A percentile compares a stretch with the other conserved stretches of the same genome.
Evolutionary conservation across 2,888 invertebrate genomes (phyloP).

Genomic region (Pycnomerus fuliginosus): DNA sequence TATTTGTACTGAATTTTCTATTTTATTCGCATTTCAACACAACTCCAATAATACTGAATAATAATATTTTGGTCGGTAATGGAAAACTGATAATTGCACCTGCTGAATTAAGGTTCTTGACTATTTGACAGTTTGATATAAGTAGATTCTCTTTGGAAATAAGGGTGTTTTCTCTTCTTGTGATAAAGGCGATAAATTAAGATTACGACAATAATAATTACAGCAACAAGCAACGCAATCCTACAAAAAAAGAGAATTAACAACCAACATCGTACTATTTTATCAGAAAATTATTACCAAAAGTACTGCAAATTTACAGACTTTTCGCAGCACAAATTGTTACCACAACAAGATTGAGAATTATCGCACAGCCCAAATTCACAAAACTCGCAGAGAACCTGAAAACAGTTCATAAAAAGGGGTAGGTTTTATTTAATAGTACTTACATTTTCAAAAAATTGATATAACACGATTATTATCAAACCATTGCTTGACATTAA

Average conservation of each 20-base stretch:
- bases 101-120: too few species aligned
- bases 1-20: not conserved
- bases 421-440: too few species aligned
- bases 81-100: too few species aligned
- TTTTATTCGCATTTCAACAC: not conserved
- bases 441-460: too few species aligned
- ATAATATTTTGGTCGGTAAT: conserved; percentile 1
- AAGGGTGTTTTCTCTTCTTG: not conserved
- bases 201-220: conserved; percentile 6
- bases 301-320: conserved; percentile 44
- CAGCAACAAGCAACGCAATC: conserved; percentile 4
- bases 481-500: too few species aligned
- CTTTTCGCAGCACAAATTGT: conserved; percentile 47
- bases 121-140: not conserved
- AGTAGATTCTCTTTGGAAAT: not conserved
- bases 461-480: too few species aligned
- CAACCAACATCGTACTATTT: conserved; percentile 1
- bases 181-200: not conserved
- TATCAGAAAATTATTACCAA: conserved; percentile 42
- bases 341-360: conserved; percentile 47
- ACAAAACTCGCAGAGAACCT: too few species aligned
- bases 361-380: conserved; percentile 45
- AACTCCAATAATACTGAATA: not conserved
- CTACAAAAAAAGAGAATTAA: conserved; percentile 8
- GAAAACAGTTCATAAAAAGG: too few species aligned